Conservation (phyloP, 53 echinoderm and acorn worm species). For the Astropecten irregularis region DNA sequence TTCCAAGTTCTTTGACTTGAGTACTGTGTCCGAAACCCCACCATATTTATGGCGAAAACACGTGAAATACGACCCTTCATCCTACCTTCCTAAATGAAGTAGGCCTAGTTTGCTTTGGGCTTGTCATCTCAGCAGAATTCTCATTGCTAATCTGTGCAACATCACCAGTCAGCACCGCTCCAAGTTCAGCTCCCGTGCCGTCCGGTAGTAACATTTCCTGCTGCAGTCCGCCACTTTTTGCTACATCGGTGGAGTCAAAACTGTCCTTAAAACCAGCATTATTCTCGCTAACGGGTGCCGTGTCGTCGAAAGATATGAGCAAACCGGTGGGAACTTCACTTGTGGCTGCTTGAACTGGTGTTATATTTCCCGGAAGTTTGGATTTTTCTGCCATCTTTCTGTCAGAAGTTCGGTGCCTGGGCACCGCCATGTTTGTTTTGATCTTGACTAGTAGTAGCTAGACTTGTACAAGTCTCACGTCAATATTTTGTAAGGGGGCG, state of each 20-base stretch:
- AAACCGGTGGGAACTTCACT: constrained; percentile 75
- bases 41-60: too few relatives aligned
- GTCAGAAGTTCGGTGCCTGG: neutral
- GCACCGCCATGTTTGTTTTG: constrained; percentile 54
- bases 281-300: neutral
- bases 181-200: neutral
- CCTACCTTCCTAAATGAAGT: neutral
- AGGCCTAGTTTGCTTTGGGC: neutral
- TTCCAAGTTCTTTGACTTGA: too few relatives aligned
- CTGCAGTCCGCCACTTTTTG: neutral
- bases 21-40: too few relatives aligned
- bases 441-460: too few relatives aligned
- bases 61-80: too few relatives aligned
- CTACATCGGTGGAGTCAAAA: neutral
- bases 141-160: neutral
- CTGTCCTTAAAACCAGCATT: neutral
- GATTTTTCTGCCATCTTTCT: constrained; percentile 1
- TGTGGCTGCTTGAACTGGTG: too few relatives aligned
- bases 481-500: too few relatives aligned
- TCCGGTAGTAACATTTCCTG: neutral
- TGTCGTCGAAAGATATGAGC: constrained; percentile 81
- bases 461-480: too few relatives aligned
- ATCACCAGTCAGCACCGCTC: neutral
- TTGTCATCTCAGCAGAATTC: neutral
- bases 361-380: constrained; percentile 50